Evolutionary conservation across 2,888 invertebrate genomes (phyloP).

Genomic region (Luperina testacea): DNA sequence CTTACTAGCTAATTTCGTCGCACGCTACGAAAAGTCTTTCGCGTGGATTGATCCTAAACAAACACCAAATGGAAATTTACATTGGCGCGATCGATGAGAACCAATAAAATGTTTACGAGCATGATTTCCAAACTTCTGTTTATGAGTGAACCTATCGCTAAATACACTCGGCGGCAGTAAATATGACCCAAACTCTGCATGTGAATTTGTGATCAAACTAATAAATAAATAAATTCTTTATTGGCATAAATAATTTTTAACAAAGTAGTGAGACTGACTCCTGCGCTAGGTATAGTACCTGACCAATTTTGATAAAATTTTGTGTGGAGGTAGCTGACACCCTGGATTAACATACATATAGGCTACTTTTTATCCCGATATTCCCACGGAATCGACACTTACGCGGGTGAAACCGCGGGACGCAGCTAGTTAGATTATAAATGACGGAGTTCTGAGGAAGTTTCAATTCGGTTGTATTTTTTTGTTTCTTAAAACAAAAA

Average conservation of each 20-base stretch:
- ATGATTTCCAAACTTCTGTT: conserved; percentile 75
- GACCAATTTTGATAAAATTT: too few relatives aligned
- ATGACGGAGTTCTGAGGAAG: neutral
- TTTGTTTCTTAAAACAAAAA: too few relatives aligned
- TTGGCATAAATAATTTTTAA: too few relatives aligned
- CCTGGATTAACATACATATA: too few relatives aligned
- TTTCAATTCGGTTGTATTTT: too few relatives aligned
- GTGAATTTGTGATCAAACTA: neutral
- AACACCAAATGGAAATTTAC: conserved; percentile 75
- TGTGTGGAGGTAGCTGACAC: too few relatives aligned
- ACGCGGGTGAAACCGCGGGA: too few relatives aligned
- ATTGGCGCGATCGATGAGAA: conserved; percentile 72
- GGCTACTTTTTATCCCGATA: too few relatives aligned
- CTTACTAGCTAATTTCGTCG: conserved; percentile 31
- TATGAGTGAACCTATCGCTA: conserved; percentile 63
- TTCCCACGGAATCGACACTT: too few relatives aligned
- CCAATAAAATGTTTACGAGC: conserved; percentile 82
- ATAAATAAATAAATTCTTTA: too few relatives aligned
- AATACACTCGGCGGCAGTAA: conserved; percentile 52
- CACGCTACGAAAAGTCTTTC: conserved; percentile 60
- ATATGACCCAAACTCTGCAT: neutral
- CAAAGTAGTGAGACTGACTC: too few relatives aligned
- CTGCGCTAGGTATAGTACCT: too few relatives aligned
- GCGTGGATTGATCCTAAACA: conserved; percentile 70
- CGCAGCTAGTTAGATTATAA: neutral